Percentiles rank a stretch among this genome's conserved stretches.
These are phyloP conservation scores for Tetranychus cinnabarinus DNA, from an alignment of 1,140 invertebrate genomes.

Conservation along the genomic window DNA sequence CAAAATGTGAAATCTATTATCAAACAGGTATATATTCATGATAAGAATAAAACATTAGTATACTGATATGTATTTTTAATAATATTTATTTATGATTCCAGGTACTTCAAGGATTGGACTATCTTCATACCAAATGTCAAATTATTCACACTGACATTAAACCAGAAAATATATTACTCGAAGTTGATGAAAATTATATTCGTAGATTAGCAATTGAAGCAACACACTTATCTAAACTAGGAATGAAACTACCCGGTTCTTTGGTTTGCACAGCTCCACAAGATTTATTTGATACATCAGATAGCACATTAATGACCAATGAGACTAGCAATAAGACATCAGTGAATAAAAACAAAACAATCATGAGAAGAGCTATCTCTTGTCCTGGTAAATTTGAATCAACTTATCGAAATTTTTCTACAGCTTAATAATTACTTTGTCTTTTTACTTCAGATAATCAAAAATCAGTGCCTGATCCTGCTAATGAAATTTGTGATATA, in stretches of 20 bases:
- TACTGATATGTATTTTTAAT: not conserved
- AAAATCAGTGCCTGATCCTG: slow-evolving; percentile 35
- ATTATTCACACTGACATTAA: slow-evolving; percentile 99
- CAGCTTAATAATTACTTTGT: not conserved
- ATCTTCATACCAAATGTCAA: slow-evolving; percentile 84
- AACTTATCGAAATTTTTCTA: not conserved
- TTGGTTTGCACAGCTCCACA: slow-evolving; percentile 21
- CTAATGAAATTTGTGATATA: slow-evolving; percentile 51
- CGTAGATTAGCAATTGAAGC: slow-evolving; percentile 72
- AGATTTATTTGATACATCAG: not conserved
- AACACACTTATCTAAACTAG: slow-evolving; percentile 58
- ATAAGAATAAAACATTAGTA: not conserved
- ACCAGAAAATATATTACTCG: slow-evolving; percentile 92
- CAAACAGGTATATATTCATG: slow-evolving; percentile 42
- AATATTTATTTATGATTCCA: slow-evolving; percentile 15
- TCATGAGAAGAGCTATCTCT: slow-evolving; percentile 24
- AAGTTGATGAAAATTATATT: slow-evolving; percentile 63
- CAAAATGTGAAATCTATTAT: slow-evolving; percentile 86
- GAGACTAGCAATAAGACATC: slow-evolving; percentile 98
- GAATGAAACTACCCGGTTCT: slow-evolving; percentile 63
- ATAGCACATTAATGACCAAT: slow-evolving; percentile 24
- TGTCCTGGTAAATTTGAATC: not conserved
- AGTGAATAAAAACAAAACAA: slow-evolving; percentile 87
- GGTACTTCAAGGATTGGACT: slow-evolving; percentile 78
- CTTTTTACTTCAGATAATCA: not conserved